A percentile compares a stretch with the other conserved stretches of the same genome.
These are phyloP conservation scores for Strix aluco DNA, from an alignment of 2,113 vertebrate species.

Conservation along the genomic window DNA sequence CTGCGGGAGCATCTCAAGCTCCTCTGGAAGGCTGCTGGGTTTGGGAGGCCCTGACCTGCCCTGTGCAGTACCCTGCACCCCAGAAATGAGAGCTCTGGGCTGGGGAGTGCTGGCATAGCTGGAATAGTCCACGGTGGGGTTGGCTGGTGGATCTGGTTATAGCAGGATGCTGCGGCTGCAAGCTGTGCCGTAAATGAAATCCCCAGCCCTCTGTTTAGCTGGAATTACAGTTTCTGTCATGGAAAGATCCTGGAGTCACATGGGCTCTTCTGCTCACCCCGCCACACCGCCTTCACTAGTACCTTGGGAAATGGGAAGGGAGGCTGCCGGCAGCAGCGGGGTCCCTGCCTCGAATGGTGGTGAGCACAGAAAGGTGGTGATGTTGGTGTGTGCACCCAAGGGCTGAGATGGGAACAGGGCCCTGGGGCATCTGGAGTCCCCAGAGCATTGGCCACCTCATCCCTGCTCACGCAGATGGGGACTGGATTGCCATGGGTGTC, in stretches of 20 bases:
- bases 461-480: accelerated
- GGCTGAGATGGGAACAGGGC: neutral
- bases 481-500: neutral
- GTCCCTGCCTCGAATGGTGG: accelerated
- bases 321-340: neutral
- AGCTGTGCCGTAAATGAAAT: slow-evolving; percentile 8
- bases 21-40: neutral
- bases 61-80: neutral
- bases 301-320: slow-evolving; percentile 32
- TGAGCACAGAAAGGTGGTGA: accelerated
- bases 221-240: slow-evolving; percentile 40
- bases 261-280: neutral
- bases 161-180: neutral
- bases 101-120: neutral
- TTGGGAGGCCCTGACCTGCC: neutral
- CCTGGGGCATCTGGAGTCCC: neutral
- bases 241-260: slow-evolving; percentile 32
- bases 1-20: neutral
- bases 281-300: neutral
- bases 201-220: neutral
- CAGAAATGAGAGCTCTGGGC: neutral
- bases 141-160: slow-evolving; percentile 50
- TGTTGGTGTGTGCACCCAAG: neutral
- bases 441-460: accelerated
- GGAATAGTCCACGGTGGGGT: slow-evolving; percentile 6